Base-by-base conservation (phyloP, 1,140 invertebrate genomes). In the Metopolophium dirhodum region DNA sequence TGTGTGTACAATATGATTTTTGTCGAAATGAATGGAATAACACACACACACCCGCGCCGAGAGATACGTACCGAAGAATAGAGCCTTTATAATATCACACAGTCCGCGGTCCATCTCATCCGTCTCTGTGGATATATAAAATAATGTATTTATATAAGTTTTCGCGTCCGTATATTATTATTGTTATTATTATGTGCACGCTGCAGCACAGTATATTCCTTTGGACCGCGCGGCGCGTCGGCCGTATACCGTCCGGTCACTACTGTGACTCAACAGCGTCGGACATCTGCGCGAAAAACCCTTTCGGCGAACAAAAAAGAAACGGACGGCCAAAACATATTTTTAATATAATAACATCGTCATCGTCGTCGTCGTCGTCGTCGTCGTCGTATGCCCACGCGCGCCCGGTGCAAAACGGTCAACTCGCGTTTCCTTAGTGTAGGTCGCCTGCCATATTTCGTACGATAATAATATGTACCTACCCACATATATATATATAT, bases 261-360 rank as follows among this genome's bases (percentile, higher is more conserved):
- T 77, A 77, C 61, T 77, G 61, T 77, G 61, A 77, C 61, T 77
- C 61, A 77, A 77, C 61, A 77, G 61, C 57, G 61, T 68, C 61
- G 61, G 61, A n/a, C 61, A 77, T 77, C 61, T 77, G 61, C 61
- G 61, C 61, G 30, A 18, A 77, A 77, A 77, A 68, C 61, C 61
- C 61, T 77, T 77, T 77, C 61, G 61, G 61, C 61, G 14, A 77
- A 77, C 61, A 77, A 77, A 77, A n/a, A 77, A 77, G 30, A 18
- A 77, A 77, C 61, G 61, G 61, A 77, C 14, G 61, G 61, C 61
- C 30, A n/a, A 68, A 68, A 68, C 61, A 77, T 18, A n/a, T 77
- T 77, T 77, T 77, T n/a, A 18, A 77, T 57, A 57, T 77, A 77
- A 77, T 77, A n/a, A 77, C n/a, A 77, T 57, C 57, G 57, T 57